A percentile compares a stretch with the other conserved stretches of the same genome.
Conservation (phyloP, 2,113 vertebrate genomes). For the Physeter macrocephalus region DNA sequence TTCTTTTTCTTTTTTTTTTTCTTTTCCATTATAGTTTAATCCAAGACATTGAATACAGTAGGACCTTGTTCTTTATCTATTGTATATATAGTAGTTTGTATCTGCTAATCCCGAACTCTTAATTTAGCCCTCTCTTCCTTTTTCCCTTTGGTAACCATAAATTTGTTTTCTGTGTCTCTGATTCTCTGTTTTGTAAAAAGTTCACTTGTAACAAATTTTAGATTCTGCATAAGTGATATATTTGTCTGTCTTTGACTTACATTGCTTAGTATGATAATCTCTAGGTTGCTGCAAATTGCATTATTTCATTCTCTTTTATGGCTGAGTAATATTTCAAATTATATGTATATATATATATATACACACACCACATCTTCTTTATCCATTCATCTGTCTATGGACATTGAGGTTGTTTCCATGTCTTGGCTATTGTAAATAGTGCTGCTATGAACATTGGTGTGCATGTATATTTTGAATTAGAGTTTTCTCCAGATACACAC, state of each 20-base stretch:
- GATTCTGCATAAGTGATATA: background rate
- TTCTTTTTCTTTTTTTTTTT: background rate
- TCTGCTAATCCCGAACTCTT: background rate
- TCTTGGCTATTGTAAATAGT: background rate
- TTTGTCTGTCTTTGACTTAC: background rate
- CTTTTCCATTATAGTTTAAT: background rate
- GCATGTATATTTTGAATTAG: background rate
- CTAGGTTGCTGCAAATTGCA: background rate
- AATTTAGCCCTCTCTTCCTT: background rate
- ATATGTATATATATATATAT: no score
- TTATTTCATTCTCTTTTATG: background rate
- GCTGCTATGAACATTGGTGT: background rate
- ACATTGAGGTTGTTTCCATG: background rate
- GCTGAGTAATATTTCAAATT: background rate
- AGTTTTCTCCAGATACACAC: background rate
- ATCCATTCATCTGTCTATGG: background rate
- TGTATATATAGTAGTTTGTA: background rate
- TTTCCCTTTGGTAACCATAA: background rate
- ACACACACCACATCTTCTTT: background rate
- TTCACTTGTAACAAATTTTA: background rate
- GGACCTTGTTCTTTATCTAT: background rate
- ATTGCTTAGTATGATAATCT: background rate
- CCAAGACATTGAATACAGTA: background rate
- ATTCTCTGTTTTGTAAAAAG: background rate
- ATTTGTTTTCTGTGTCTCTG: background rate